Conservation (phyloP, 1,140 invertebrate genomes). For the Cyrtorhinus lividipennis region DNA sequence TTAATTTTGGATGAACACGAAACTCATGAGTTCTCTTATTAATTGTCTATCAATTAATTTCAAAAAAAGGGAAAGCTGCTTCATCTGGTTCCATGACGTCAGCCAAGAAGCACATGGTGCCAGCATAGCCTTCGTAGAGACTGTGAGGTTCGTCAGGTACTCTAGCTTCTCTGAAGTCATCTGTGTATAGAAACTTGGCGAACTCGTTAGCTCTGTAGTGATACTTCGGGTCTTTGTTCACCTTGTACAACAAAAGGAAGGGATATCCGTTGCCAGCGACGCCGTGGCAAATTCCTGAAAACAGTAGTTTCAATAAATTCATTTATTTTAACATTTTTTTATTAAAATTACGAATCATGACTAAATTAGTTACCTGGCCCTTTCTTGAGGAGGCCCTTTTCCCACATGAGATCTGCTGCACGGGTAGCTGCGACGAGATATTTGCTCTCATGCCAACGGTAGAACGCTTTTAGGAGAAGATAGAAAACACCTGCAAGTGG, state of each 20-base stretch:
- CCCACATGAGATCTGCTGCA: conserved; percentile 62
- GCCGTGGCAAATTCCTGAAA: conserved; percentile 62
- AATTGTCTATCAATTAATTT: conserved; percentile 30
- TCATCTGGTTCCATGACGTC: conserved; percentile 58
- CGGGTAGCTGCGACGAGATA: conserved; percentile 52
- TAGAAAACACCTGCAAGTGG: conserved; percentile 51
- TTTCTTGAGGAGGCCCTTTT: conserved; percentile 62
- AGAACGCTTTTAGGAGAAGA: conserved; percentile 64
- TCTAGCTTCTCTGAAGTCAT: conserved; percentile 53
- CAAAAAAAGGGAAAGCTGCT: conserved; percentile 72
- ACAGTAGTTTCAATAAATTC: too few species aligned
- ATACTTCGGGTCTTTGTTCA: conserved; percentile 56
- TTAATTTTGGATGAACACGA: too few species aligned
- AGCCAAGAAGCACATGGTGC: conserved; percentile 64
- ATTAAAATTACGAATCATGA: too few species aligned
- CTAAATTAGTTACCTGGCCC: conserved; percentile 39
- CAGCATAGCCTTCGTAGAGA: conserved; percentile 73
- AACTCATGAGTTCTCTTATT: too few species aligned
- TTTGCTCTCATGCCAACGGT: conserved; percentile 54
- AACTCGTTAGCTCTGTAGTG: conserved; percentile 59
- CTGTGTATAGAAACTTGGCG: conserved; percentile 54
- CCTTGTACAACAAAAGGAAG: conserved; percentile 59
- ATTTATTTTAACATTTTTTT: too few species aligned
- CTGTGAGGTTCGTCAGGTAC: conserved; percentile 67
- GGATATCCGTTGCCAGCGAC: conserved; percentile 74